Conservation (phyloP, 2,888 invertebrate species). For the Pyrocoelia pectoralis region DNA sequence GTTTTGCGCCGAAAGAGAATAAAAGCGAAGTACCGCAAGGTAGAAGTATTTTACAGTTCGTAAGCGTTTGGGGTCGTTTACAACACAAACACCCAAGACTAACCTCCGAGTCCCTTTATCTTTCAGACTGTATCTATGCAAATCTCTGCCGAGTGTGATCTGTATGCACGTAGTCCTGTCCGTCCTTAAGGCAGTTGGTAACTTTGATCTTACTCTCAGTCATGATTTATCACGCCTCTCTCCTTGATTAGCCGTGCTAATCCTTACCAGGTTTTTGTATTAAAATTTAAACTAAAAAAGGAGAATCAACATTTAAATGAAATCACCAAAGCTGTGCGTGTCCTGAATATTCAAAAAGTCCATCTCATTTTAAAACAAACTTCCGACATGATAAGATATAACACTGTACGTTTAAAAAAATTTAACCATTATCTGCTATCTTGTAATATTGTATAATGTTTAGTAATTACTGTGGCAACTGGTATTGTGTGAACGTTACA, state of each 20-base stretch:
- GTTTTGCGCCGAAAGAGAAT: too few species aligned
- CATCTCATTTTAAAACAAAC: constrained; percentile 31
- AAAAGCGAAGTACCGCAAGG: too few species aligned
- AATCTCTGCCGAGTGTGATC: constrained; percentile 39
- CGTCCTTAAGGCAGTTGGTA: constrained; percentile 40
- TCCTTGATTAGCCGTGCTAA: constrained; percentile 32
- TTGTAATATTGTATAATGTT: too few species aligned
- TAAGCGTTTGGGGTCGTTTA: constrained; percentile 32
- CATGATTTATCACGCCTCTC: constrained; percentile 32
- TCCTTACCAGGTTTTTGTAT: not conserved
- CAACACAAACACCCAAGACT: constrained; percentile 34
- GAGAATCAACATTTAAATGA: constrained; percentile 13
- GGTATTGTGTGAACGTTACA: not conserved
- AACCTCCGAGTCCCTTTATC: constrained; percentile 37
- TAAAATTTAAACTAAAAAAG: not conserved
- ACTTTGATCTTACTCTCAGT: constrained; percentile 36
- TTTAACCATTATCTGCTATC: too few species aligned
- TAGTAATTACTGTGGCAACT: not conserved
- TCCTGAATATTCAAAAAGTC: constrained; percentile 29
- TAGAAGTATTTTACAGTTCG: constrained; percentile 5
- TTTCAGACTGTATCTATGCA: constrained; percentile 43
- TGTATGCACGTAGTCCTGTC: constrained; percentile 39
- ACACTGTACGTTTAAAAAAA: constrained; percentile 23
- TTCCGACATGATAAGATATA: constrained; percentile 36
- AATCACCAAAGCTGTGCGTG: too few species aligned